Evolutionary conservation across 2,113 vertebrate species (phyloP).

Genomic region (Ptilorrhoa leucosticta): DNA sequence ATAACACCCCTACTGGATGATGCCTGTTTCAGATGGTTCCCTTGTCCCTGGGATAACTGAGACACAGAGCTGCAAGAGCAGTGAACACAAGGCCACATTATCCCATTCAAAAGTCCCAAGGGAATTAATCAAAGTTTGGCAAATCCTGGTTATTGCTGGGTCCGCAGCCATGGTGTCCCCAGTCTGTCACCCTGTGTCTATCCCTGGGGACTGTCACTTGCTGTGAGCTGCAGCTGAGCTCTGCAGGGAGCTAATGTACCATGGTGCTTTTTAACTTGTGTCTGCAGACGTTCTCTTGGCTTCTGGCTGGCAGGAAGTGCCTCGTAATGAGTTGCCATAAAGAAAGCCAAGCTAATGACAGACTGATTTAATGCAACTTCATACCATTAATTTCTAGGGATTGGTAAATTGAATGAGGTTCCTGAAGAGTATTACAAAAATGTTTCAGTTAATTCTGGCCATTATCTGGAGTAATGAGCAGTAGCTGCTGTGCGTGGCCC

Average conservation of each 20-base stretch:
- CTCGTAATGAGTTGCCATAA: constrained; percentile 33
- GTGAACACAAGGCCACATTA: no score
- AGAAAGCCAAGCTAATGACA: constrained; percentile 9
- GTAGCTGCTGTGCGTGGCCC: background rate
- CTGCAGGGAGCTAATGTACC: background rate
- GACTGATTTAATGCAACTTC: constrained; percentile 49
- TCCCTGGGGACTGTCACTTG: background rate
- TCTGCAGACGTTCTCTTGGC: background rate
- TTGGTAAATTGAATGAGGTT: constrained; percentile 39
- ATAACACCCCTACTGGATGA: background rate
- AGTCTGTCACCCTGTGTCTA: background rate
- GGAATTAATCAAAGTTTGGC: background rate
- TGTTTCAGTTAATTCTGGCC: constrained; percentile 5
- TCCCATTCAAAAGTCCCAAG: background rate
- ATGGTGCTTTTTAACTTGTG: background rate
- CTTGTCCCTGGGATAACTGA: background rate
- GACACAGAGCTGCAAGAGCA: background rate
- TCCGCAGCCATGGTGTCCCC: background rate
- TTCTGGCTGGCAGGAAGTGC: constrained; percentile 30
- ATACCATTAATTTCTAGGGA: constrained; percentile 44
- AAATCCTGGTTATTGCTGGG: background rate
- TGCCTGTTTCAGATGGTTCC: background rate
- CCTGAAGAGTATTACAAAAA: constrained; percentile 33
- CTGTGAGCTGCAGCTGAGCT: background rate
- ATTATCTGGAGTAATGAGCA: constrained; percentile 40